phyloP scores from a whole-genome alignment of 2,113 vertebrate species.

The Cromileptes altivelis region DNA sequence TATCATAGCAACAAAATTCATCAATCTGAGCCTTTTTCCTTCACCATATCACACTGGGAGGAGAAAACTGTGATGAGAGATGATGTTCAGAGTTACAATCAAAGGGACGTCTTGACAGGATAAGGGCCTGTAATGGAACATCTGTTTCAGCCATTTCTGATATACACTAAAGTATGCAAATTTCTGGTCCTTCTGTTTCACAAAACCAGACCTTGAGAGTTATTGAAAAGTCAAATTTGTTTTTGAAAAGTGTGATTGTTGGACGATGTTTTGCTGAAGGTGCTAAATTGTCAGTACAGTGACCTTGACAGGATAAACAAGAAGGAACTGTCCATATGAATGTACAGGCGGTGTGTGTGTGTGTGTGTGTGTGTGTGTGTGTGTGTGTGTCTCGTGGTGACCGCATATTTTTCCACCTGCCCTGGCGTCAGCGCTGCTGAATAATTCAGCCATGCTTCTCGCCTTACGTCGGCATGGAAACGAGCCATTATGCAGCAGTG shows the following conservation, averaged over 20 bases:
- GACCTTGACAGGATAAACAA: conserved; percentile 2
- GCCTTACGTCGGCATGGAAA: conserved; percentile 69
- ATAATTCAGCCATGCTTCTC: conserved; percentile 78
- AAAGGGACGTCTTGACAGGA: no score
- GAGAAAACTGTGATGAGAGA: no score
- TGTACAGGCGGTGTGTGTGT: background rate
- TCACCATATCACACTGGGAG: no score
- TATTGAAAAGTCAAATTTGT: background rate
- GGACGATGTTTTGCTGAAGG: background rate
- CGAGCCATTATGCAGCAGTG: conserved; percentile 32
- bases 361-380: conserved; percentile 5
- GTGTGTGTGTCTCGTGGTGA: conserved; percentile 28
- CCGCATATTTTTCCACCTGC: conserved; percentile 59
- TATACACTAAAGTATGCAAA: background rate
- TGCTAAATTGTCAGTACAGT: background rate
- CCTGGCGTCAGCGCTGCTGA: conserved; percentile 61
- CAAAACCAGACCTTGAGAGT: background rate
- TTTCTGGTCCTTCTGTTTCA: background rate
- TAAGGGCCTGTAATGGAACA: no score
- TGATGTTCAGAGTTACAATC: no score
- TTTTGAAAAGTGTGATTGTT: background rate
- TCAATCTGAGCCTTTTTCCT: background rate
- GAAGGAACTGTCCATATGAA: background rate
- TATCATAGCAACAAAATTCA: background rate
- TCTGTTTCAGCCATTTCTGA: no score